Percentiles rank a stretch among this genome's conserved stretches.
phyloP scores from a whole-genome alignment of 2,113 vertebrate species.

The Eulacestoma nigropectus region DNA sequence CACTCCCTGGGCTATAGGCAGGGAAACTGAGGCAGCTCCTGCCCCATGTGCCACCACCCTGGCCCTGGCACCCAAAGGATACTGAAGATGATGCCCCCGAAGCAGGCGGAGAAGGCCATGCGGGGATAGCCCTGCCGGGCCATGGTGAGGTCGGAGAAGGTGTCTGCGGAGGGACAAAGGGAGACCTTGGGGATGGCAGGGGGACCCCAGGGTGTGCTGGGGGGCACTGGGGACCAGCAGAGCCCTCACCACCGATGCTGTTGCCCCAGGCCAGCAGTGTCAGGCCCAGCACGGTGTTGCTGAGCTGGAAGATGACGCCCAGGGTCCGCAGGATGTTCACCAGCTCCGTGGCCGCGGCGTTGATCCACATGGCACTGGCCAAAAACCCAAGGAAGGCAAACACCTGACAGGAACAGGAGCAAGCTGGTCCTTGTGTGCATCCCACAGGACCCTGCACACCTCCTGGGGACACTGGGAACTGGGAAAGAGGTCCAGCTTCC shows the following conservation, averaged over 20 bases:
- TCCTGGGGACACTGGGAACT: neutral
- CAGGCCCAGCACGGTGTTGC: slow-evolving; percentile 93
- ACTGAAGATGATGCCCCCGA: slow-evolving; percentile 98
- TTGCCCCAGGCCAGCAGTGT: slow-evolving; percentile 97
- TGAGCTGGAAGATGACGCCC: slow-evolving; percentile 86
- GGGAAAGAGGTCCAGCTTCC: neutral
- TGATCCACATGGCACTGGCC: slow-evolving; percentile 92
- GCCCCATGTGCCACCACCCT: neutral
- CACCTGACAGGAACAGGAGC: slow-evolving; percentile 63
- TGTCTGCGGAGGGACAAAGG: slow-evolving; percentile 74
- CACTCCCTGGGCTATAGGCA: neutral
- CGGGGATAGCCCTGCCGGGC: slow-evolving; percentile 92
- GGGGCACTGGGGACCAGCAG: neutral
- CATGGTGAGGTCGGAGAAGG: slow-evolving; percentile 90
- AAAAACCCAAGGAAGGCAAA: slow-evolving; percentile 92
- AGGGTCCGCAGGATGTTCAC: slow-evolving; percentile 88
- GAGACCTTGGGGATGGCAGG: neutral
- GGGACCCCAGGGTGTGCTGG: neutral
- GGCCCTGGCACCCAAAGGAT: slow-evolving; percentile 73
- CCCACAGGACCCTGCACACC: neutral
- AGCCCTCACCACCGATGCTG: slow-evolving; percentile 84
- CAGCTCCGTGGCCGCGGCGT: slow-evolving; percentile 83
- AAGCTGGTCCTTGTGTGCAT: too few species aligned
- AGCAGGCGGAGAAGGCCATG: slow-evolving; percentile 97
- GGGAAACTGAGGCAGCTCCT: neutral